Conservation (phyloP, 1,140 invertebrate genomes). For the Melipona quadrifasciata region DNA sequence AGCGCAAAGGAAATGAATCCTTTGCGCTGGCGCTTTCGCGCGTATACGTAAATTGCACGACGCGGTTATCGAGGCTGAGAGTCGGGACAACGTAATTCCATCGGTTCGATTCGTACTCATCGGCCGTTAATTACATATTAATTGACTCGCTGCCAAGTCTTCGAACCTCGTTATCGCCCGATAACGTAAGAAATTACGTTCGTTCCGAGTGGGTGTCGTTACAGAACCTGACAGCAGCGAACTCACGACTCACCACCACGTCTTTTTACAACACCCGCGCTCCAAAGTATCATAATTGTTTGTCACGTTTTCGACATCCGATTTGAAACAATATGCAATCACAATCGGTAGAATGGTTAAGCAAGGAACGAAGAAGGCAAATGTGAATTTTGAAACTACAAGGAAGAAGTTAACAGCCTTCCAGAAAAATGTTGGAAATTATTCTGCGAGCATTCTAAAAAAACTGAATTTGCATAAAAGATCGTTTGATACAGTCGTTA, state of each 20-base stretch:
- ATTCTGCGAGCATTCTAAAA: too few relatives aligned
- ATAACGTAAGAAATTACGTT: neutral
- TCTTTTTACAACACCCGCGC: neutral
- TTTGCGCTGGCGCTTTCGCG: neutral
- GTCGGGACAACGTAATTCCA: conserved; percentile 22
- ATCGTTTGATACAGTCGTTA: too few relatives aligned
- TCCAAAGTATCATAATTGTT: neutral
- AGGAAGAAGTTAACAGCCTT: neutral
- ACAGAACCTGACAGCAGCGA: neutral
- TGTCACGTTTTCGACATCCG: neutral
- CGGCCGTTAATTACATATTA: conserved; percentile 19
- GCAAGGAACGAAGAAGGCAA: neutral
- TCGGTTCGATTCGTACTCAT: neutral
- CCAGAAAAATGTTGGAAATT: too few relatives aligned
- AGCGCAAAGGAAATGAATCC: conserved; percentile 31
- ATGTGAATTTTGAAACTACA: neutral
- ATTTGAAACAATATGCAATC: too few relatives aligned
- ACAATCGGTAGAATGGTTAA: neutral
- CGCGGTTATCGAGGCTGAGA: neutral
- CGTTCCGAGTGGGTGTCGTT: neutral
- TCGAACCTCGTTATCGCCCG: neutral
- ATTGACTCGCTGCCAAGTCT: conserved; percentile 8
- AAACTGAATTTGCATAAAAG: too few relatives aligned
- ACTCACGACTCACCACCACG: too few relatives aligned
- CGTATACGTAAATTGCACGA: conserved; percentile 27